These are phyloP conservation scores for Falco naumanni DNA, from an alignment of 2,797 vertebrate species.

Conservation along the genomic window DNA sequence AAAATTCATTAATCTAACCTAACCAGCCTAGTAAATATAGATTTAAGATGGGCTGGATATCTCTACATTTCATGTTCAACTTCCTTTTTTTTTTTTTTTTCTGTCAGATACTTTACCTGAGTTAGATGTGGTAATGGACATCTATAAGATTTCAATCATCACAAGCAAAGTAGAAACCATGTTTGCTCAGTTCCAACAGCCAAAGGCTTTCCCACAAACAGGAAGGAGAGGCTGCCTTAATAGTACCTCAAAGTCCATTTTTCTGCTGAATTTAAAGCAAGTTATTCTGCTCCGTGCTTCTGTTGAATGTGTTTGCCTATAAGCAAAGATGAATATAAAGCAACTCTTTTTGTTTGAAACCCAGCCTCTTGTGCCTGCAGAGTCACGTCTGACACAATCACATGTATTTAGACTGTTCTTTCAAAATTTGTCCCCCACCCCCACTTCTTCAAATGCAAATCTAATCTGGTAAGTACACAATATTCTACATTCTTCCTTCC, in stretches of 20 bases:
- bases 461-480: not conserved
- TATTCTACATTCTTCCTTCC: not conserved
- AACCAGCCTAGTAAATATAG: not conserved
- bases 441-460: not conserved
- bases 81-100: not conserved
- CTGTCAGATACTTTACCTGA: not conserved
- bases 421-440: not conserved
- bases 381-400: fast-evolving
- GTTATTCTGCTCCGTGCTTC: not conserved
- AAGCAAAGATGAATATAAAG: not conserved
- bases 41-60: not conserved
- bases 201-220: not conserved
- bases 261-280: not conserved
- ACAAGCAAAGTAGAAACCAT: not conserved
- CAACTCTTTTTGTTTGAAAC: not conserved
- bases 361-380: not conserved
- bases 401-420: not conserved
- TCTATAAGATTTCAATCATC: not conserved
- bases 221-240: not conserved
- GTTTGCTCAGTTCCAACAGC: not conserved
- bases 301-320: not conserved
- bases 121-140: not conserved
- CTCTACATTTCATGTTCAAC: not conserved
- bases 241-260: not conserved
- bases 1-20: not conserved